Evolutionary conservation across 2,888 invertebrate genomes (phyloP), one percentile per base, ranked within the genome.

Genomic region (Caenorhabditis sp.): DNA sequence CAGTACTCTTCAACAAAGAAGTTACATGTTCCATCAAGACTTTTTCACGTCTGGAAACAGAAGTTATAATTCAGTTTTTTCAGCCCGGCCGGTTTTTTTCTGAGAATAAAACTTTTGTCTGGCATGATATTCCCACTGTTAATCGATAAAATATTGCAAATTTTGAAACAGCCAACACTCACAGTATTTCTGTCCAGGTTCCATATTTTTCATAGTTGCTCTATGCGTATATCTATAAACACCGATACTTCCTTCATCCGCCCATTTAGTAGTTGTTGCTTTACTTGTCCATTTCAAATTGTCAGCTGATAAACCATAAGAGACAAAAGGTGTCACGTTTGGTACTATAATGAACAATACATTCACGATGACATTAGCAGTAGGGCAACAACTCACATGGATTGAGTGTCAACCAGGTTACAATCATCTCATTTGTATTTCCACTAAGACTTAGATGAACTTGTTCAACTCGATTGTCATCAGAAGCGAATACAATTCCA

Each of bases 401-500:
- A 23, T 69, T 62, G 27, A 69, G 61, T 1, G 78, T 78, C 24
- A 78, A 17, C 78, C 78, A 78, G 12, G 72, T 78, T 19, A 78
- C 78, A 10, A 69, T 62, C 78, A 78, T 78, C 49, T 75, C 67
- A 61, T 63, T 59, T 19, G 63, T 59, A 24, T 73, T 63, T 1
- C 66, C 70, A 23, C 59, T 66, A 59, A 69, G 63, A n/a, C 76
- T 76, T 43, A 78, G n/a, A 66, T 76, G 78, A 12, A 78, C 76
- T 58, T 78, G 78, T 53, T 76, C 65, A 51, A 70, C 73, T 43
- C 43, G 43, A 43, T 43, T 43, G 17, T 43, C 43, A 43, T 17
- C 43, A 14, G 55, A 4, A 43, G 43, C 17, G 3, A 43, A 17
- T 12, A 43, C 14, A 43, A 43, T 12, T 3, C 14, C 43, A 17